phyloP scores from a whole-genome alignment of 2,797 vertebrate genomes.

The Selene dorsalis region DNA sequence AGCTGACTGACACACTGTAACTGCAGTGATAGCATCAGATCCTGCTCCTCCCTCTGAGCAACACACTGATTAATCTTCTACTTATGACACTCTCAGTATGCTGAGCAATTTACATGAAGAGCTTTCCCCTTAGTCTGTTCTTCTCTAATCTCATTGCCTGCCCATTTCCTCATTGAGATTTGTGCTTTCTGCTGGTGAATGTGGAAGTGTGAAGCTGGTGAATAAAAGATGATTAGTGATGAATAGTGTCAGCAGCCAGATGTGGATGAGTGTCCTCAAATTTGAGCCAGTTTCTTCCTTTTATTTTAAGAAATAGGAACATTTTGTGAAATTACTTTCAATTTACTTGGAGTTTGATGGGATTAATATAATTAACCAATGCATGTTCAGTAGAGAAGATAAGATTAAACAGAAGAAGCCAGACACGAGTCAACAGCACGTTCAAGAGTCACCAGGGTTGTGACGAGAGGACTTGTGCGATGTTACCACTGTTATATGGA shows the following conservation, averaged over 20 bases:
- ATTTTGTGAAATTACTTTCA: neutral
- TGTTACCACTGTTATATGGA: no score
- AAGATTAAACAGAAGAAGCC: neutral
- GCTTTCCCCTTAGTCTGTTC: slow-evolving; percentile 66
- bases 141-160: slow-evolving; percentile 60
- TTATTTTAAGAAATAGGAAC: neutral
- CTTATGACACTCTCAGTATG: slow-evolving; percentile 41
- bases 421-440: no score
- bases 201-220: slow-evolving; percentile 57
- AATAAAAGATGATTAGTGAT: slow-evolving; percentile 61
- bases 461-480: no score
- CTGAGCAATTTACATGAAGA: slow-evolving; percentile 68
- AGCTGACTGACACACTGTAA: slow-evolving; percentile 42
- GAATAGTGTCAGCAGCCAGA: slow-evolving; percentile 60
- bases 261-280: slow-evolving; percentile 33
- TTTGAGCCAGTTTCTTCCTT: slow-evolving; percentile 17
- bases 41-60: slow-evolving; percentile 32
- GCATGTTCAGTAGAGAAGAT: neutral
- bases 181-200: slow-evolving; percentile 42
- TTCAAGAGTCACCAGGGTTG: no score
- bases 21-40: slow-evolving; percentile 37
- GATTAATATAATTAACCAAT: neutral
- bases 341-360: slow-evolving; percentile 3
- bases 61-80: slow-evolving; percentile 68
- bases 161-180: slow-evolving; percentile 62